Conservation (phyloP, 1,140 invertebrate species). For the Ostrea edulis region DNA sequence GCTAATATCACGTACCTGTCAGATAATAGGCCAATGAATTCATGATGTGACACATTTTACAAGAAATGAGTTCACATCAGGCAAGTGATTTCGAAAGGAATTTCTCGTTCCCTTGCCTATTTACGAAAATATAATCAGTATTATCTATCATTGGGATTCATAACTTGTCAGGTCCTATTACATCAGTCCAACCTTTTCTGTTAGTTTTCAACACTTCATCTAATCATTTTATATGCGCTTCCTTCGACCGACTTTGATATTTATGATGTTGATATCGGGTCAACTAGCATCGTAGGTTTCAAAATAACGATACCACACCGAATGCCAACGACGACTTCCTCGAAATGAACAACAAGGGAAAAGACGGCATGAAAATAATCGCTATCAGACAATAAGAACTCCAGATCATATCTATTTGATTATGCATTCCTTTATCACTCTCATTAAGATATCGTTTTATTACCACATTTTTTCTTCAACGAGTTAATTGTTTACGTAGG, state of each 20-base stretch:
- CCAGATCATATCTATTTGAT: not conserved
- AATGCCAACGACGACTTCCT: not conserved
- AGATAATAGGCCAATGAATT: not conserved
- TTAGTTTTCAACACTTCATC: slow-evolving; percentile 7
- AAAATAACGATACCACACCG: not conserved
- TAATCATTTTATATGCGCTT: slow-evolving; percentile 8
- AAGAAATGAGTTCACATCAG: not conserved
- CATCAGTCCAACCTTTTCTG: not conserved
- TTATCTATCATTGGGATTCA: not conserved
- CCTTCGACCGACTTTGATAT: not conserved
- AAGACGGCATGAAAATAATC: not conserved
- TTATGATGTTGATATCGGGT: not conserved
- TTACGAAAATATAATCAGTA: not conserved
- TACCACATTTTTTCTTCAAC: not conserved
- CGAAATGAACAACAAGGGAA: not conserved
- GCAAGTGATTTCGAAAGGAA: slow-evolving; percentile 7
- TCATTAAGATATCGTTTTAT: slow-evolving; percentile 2
- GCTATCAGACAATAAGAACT: not conserved
- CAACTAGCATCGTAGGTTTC: not conserved
- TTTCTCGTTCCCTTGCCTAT: not conserved
- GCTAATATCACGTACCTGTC: not conserved
- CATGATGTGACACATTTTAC: not conserved
- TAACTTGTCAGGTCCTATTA: slow-evolving; percentile 1
- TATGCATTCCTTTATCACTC: not conserved
- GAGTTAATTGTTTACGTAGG: not conserved